Evolutionary conservation across 2,888 invertebrate species (phyloP).

Genomic region (Macrosiphum euphorbiae): DNA sequence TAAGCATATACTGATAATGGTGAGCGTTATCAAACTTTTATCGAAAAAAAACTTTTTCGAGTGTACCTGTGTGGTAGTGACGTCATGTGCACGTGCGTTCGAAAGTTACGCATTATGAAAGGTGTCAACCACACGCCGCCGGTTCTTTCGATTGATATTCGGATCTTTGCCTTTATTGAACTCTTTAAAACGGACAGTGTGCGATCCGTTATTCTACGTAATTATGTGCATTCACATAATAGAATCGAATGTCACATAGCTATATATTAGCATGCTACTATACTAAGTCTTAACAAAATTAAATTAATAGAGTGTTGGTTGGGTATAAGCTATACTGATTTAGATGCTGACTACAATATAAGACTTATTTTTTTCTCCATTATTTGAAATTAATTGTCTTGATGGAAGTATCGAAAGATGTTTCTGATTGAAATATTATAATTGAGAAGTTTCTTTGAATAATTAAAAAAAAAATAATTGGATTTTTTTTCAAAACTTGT

Average conservation of each 20-base stretch:
- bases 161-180: neutral
- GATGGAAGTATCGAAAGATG: neutral
- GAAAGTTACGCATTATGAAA: neutral
- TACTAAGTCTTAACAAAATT: neutral
- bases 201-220: neutral
- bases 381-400: neutral
- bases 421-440: neutral
- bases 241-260: neutral
- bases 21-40: neutral
- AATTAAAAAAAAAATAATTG: constrained; percentile 3
- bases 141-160: neutral
- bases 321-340: neutral
- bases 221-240: neutral
- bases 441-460: neutral
- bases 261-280: no score
- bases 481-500: neutral
- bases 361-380: neutral
- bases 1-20: neutral
- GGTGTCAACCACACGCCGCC: neutral
- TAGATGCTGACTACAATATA: neutral
- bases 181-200: neutral
- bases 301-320: neutral
- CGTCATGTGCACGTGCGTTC: neutral
- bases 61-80: neutral
- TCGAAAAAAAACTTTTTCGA: neutral